A percentile compares a stretch with the other conserved stretches of the same genome.
Conservation (phyloP, 2,113 vertebrate species). For the Hemicordylus capensis region DNA sequence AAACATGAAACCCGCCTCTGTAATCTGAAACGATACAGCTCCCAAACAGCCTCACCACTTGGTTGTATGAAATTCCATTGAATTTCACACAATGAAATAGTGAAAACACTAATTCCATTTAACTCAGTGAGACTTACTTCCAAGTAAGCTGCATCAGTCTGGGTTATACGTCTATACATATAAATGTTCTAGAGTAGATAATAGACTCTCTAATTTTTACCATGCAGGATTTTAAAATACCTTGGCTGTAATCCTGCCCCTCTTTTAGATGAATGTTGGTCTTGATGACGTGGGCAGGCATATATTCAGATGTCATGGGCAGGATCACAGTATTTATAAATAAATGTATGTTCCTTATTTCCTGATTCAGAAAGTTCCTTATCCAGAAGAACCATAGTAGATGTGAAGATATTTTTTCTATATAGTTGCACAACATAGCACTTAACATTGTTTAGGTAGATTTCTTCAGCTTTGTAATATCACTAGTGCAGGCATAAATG, state of each 20-base stretch:
- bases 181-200: too few relatives aligned
- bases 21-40: not conserved
- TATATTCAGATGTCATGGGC: not conserved
- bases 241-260: not conserved
- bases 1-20: not conserved
- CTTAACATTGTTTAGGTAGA: not conserved
- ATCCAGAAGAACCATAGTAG: not conserved
- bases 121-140: not conserved
- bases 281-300: not conserved
- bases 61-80: not conserved
- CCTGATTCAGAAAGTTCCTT: too few relatives aligned
- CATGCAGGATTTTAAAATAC: not conserved
- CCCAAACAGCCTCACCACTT: not conserved
- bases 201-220: too few relatives aligned
- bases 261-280: not conserved
- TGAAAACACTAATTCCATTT: not conserved
- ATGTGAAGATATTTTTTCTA: not conserved
- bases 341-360: not conserved
- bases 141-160: not conserved
- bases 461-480: not conserved
- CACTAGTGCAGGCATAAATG: not conserved
- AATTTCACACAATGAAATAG: too few relatives aligned
- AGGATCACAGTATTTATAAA: not conserved
- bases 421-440: not conserved
- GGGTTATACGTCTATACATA: too few relatives aligned